A percentile compares a stretch with the other conserved stretches of the same genome.
phyloP scores from a whole-genome alignment of 2,797 vertebrate genomes.

The Propithecus perrieri region DNA sequence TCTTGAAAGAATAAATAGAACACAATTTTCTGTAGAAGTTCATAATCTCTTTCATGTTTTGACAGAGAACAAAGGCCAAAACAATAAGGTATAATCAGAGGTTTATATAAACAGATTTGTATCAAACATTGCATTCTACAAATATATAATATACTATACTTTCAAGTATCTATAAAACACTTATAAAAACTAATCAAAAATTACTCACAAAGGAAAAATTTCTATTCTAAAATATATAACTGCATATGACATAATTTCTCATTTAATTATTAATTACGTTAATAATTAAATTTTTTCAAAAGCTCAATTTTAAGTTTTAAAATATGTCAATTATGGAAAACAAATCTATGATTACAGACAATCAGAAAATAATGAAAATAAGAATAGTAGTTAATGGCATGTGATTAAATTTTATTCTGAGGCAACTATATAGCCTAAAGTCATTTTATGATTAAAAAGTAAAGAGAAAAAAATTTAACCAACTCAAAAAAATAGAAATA shows the following conservation, averaged over 20 bases:
- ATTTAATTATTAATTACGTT: not conserved
- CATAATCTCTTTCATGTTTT: not conserved
- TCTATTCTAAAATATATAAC: not conserved
- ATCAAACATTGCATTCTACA: not conserved
- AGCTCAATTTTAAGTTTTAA: not conserved
- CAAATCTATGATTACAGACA: not conserved
- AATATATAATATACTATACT: not conserved
- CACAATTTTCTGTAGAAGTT: not conserved
- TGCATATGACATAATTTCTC: not conserved
- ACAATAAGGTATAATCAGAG: not conserved
- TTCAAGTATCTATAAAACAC: not conserved
- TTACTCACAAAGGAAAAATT: not conserved
- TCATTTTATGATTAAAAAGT: not conserved
- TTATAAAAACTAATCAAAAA: not conserved
- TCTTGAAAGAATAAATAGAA: not conserved
- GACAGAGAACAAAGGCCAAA: not conserved
- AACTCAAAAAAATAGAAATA: not conserved
- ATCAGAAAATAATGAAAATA: not conserved
- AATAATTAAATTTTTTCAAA: not conserved
- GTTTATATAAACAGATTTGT: not conserved
- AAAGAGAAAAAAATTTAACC: not conserved
- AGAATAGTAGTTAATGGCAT: not conserved
- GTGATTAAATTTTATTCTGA: not conserved
- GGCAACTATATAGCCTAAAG: not conserved
- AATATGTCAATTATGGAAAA: not conserved